These are phyloP conservation scores for Diorhabda sublineata DNA, from an alignment of 1,140 invertebrate genomes.

Conservation along the genomic window DNA sequence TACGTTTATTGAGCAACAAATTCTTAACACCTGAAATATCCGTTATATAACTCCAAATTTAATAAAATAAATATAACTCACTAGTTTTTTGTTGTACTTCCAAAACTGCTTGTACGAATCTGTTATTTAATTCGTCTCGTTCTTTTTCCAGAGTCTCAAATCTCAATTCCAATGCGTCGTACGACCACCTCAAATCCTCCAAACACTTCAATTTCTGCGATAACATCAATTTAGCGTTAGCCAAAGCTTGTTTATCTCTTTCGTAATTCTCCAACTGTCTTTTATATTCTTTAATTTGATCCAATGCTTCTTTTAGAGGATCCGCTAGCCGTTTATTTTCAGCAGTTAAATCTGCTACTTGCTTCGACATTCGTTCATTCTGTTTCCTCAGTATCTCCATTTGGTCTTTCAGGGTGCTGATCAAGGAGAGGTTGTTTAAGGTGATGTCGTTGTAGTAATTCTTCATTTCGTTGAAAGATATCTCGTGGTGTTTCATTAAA, in stretches of 20 bases:
- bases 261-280: constrained; percentile 75
- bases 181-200: constrained; percentile 70
- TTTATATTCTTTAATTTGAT: constrained; percentile 64
- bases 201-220: constrained; percentile 61
- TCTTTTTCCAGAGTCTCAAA: constrained; percentile 75
- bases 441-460: constrained; percentile 93
- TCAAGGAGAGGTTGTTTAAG: constrained; percentile 81
- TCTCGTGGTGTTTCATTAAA: constrained; percentile 77
- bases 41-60: neutral
- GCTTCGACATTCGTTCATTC: constrained; percentile 71
- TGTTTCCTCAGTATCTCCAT: constrained; percentile 77
- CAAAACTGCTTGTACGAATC: constrained; percentile 75
- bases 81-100: constrained; percentile 79
- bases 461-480: constrained; percentile 82
- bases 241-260: constrained; percentile 68
- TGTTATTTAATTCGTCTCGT: constrained; percentile 71
- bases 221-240: constrained; percentile 58
- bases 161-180: constrained; percentile 70
- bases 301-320: constrained; percentile 65
- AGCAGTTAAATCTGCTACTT: constrained; percentile 56
- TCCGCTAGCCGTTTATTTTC: constrained; percentile 71
- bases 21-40: constrained; percentile 58
- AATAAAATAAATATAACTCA: neutral
- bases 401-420: constrained; percentile 80
- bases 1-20: constrained; percentile 69